These are phyloP conservation scores for Muraenolepis orangiensis DNA, from an alignment of 2,797 vertebrate species.

Conservation along the genomic window DNA sequence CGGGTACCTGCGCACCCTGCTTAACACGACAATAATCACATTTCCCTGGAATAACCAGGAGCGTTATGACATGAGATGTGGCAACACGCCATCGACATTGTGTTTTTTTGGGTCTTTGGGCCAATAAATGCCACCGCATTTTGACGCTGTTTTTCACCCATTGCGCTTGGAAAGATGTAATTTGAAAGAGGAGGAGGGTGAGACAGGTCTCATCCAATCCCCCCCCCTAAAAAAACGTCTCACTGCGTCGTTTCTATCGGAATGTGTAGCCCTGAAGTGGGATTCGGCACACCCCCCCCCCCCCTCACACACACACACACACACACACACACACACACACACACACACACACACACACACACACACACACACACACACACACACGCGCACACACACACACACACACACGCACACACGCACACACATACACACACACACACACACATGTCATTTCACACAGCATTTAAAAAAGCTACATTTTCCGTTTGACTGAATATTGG, in stretches of 20 bases:
- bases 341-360: slow-evolving; percentile 4
- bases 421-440: too few relatives aligned
- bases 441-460: slow-evolving; percentile 46
- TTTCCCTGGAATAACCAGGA: slow-evolving; percentile 34
- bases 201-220: not conserved
- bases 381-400: slow-evolving; percentile 42
- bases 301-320: slow-evolving; percentile 41
- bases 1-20: slow-evolving; percentile 57
- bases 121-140: slow-evolving; percentile 20
- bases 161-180: slow-evolving; percentile 40
- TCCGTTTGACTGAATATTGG: not conserved
- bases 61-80: not conserved
- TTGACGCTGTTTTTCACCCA: slow-evolving; percentile 22
- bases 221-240: not conserved
- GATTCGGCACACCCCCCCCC: slow-evolving; percentile 21
- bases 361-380: not conserved
- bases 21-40: slow-evolving; percentile 37
- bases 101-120: slow-evolving; percentile 31
- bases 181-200: slow-evolving; percentile 27
- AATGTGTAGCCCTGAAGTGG: slow-evolving; percentile 65
- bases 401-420: slow-evolving; percentile 15
- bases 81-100: slow-evolving; percentile 23
- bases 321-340: too few relatives aligned
- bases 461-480: slow-evolving; percentile 21
- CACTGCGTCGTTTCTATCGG: slow-evolving; percentile 75